Evolutionary conservation across 2,888 invertebrate species (phyloP).

Genomic region (Microctonus aethiopoides): DNA sequence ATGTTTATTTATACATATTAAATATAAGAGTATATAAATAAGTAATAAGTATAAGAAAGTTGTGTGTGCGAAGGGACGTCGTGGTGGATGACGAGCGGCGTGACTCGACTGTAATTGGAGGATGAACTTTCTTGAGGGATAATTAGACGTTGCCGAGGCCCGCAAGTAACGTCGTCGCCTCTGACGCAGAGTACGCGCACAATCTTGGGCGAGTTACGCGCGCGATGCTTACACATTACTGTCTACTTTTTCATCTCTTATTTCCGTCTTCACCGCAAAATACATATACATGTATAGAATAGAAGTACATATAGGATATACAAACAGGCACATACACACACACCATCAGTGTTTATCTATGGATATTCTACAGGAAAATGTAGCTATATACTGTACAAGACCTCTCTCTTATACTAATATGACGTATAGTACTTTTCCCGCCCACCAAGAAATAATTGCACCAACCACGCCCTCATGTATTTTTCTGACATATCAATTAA

Average conservation of each 20-base stretch:
- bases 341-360: background rate
- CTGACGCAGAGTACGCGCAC: conserved; percentile 18
- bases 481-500: conserved; percentile 12
- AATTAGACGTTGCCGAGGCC: conserved; percentile 54
- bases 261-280: background rate
- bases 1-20: too few relatives aligned
- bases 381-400: conserved; percentile 22
- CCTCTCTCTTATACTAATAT: conserved; percentile 29
- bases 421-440: conserved; percentile 31
- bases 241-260: conserved; percentile 13
- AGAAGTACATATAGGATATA: too few relatives aligned
- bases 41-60: conserved; percentile 31
- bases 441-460: conserved; percentile 18
- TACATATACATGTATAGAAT: background rate
- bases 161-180: conserved; percentile 25
- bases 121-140: conserved; percentile 53
- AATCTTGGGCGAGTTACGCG: conserved; percentile 33
- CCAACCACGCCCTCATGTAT: background rate
- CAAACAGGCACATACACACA: background rate
- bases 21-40: too few relatives aligned
- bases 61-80: conserved; percentile 35
- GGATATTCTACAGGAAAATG: background rate
- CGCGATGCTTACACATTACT: conserved; percentile 9
- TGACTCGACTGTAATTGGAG: conserved; percentile 53
- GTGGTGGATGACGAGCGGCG: conserved; percentile 41